Evolutionary conservation across 2,113 vertebrate genomes (phyloP).

Genomic region (Semicossyphus pulcher): DNA sequence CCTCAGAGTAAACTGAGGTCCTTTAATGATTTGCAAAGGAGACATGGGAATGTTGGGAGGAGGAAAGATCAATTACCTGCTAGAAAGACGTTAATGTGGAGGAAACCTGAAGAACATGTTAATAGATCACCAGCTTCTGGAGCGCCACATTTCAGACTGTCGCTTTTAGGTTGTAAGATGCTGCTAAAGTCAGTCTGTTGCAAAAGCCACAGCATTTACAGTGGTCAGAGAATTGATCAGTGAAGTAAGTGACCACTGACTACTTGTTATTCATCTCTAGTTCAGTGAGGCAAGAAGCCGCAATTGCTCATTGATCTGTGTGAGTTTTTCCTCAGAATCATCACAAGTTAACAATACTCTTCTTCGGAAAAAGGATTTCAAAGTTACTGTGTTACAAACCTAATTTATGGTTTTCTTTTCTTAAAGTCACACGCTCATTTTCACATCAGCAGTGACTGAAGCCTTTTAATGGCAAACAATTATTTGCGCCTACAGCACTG

Average conservation of each 20-base stretch:
- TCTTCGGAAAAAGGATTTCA: not conserved
- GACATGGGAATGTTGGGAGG: no score
- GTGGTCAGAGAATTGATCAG: slow-evolving; percentile 30
- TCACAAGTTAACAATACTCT: not conserved
- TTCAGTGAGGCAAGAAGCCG: not conserved
- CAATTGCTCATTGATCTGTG: slow-evolving; percentile 19
- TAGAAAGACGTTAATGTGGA: not conserved
- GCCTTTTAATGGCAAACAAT: not conserved
- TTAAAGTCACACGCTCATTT: not conserved
- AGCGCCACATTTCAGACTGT: no score
- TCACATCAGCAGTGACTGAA: not conserved
- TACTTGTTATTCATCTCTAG: no score
- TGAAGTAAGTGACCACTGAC: slow-evolving; percentile 2
- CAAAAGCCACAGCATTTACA: slow-evolving; percentile 9
- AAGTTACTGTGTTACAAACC: not conserved
- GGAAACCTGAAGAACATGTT: not conserved
- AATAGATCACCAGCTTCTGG: not conserved
- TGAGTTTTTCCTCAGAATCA: not conserved
- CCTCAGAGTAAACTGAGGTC: no score
- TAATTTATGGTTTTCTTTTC: not conserved
- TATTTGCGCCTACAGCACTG: not conserved
- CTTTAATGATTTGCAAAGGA: no score
- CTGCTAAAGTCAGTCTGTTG: not conserved
- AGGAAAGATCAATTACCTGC: not conserved
- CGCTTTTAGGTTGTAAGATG: not conserved